A percentile compares a stretch with the other conserved stretches of the same genome.
Conservation (phyloP, 2,113 vertebrate species). For the Monopterus albus region DNA sequence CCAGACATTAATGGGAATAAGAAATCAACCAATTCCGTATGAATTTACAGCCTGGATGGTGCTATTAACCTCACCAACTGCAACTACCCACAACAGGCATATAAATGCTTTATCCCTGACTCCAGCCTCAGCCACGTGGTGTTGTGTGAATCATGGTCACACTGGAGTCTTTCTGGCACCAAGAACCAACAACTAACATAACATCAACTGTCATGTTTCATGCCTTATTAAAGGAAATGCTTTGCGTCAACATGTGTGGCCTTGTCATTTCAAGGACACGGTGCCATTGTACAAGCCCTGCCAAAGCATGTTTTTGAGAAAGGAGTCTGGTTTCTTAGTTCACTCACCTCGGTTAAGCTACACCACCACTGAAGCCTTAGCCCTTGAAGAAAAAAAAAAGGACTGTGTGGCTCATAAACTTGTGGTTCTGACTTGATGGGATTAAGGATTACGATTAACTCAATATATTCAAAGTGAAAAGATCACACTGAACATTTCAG, state of each 20-base stretch:
- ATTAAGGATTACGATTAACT: slow-evolving; percentile 56
- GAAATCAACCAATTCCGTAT: background rate
- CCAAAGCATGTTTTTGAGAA: background rate
- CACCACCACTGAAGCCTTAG: background rate
- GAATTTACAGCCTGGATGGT: background rate
- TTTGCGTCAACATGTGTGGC: background rate
- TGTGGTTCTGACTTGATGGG: slow-evolving; percentile 42
- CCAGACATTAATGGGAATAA: background rate
- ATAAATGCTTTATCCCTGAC: background rate
- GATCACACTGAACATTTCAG: slow-evolving; percentile 15
- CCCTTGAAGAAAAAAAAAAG: background rate
- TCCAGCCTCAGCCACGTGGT: background rate
- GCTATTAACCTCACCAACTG: background rate
- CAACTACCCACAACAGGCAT: background rate
- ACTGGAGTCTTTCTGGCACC: background rate
- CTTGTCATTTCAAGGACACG: background rate
- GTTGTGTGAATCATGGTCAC: background rate
- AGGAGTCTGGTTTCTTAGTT: background rate
- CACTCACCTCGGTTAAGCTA: background rate
- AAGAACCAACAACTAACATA: background rate
- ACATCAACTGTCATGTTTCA: background rate
- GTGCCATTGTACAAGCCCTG: background rate
- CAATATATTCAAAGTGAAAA: slow-evolving; percentile 29
- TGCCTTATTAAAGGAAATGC: background rate
- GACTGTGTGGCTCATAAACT: background rate